Evolutionary conservation across 2,888 invertebrate genomes (phyloP).

Genomic region (Syritta pipiens): DNA sequence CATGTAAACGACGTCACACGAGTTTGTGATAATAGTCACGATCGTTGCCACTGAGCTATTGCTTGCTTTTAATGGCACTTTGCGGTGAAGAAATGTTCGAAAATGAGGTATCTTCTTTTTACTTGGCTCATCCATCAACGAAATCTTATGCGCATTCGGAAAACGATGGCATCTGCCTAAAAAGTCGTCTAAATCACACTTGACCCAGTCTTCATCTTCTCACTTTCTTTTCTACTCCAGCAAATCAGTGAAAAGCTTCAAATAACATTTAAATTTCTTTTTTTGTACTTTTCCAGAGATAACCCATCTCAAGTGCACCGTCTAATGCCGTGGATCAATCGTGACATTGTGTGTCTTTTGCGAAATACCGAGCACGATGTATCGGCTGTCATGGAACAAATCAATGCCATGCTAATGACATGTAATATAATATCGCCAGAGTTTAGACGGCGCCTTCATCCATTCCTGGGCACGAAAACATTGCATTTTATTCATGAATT

Average conservation of each 20-base stretch:
- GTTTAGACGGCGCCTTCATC: conserved; percentile 85
- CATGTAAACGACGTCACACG: too few species aligned
- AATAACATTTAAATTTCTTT: too few species aligned
- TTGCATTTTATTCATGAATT: conserved; percentile 95
- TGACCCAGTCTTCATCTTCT: neutral
- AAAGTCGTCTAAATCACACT: too few species aligned
- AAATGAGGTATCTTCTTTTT: too few species aligned
- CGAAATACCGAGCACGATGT: conserved; percentile 83
- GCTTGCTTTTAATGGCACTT: too few species aligned
- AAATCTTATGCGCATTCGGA: too few species aligned
- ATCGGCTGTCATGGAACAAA: conserved; percentile 84
- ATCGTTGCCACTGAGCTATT: too few species aligned
- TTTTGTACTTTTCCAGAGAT: conserved; percentile 84
- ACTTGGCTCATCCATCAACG: too few species aligned
- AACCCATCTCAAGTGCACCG: conserved; percentile 90
- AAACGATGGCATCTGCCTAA: too few species aligned
- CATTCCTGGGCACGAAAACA: conserved; percentile 86
- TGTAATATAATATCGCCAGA: conserved; percentile 82
- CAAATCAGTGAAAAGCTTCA: too few species aligned
- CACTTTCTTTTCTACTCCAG: neutral
- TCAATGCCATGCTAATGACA: conserved; percentile 85
- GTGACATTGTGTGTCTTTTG: conserved; percentile 88
- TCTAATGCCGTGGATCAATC: conserved; percentile 91
- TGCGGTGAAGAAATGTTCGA: too few species aligned
- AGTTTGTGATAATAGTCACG: too few species aligned